Evolutionary conservation across 35 echinoderm and acorn worm species (phyloP).

Genomic region (Ophioderma brevispina): DNA sequence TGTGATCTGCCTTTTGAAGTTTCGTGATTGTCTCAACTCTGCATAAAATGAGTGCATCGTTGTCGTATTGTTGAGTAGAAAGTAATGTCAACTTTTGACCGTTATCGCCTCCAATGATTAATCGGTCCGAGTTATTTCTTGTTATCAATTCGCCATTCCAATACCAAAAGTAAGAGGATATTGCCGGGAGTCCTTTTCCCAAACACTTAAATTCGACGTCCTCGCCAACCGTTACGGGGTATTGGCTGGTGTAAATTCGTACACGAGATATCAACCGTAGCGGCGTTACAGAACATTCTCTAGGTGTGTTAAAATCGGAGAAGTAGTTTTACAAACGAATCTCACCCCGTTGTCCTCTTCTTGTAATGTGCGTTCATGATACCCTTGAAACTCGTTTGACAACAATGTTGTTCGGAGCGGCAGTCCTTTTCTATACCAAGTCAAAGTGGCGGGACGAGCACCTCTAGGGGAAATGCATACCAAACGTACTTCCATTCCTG

Average conservation of each 20-base stretch:
- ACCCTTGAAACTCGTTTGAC: background rate
- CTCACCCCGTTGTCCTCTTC: constrained; percentile 20
- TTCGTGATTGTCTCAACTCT: background rate
- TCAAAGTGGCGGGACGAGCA: background rate
- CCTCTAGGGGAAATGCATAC: background rate
- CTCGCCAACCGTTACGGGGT: background rate
- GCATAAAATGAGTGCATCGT: background rate
- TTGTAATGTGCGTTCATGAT: background rate
- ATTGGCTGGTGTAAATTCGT: background rate
- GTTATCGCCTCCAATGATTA: background rate
- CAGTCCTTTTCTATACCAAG: background rate
- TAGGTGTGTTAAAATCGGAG: background rate
- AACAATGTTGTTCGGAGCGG: background rate
- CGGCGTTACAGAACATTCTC: background rate
- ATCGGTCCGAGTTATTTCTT: background rate
- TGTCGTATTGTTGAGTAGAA: background rate
- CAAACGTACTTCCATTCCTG: background rate
- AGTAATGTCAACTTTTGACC: background rate
- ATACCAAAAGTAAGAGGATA: background rate
- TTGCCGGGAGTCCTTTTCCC: background rate
- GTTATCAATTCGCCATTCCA: background rate
- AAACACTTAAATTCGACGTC: background rate
- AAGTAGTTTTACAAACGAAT: background rate
- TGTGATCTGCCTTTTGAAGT: background rate
- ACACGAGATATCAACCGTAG: background rate